Evolutionary conservation across 2,113 vertebrate genomes (phyloP).

Genomic region (Corynorhinus townsendii): DNA sequence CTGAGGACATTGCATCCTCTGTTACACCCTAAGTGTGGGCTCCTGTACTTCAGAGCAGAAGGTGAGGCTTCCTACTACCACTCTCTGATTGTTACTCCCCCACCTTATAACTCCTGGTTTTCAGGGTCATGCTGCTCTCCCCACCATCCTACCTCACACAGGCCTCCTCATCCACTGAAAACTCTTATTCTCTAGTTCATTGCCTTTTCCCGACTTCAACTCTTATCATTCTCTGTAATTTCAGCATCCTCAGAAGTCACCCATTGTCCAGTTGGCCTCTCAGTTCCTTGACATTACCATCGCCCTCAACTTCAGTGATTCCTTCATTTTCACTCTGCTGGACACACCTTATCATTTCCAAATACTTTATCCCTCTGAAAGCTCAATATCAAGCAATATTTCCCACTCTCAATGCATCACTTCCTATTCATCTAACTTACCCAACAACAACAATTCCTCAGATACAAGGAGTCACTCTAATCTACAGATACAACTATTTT

Average conservation of each 20-base stretch:
- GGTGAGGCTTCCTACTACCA: neutral
- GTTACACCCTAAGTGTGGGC: neutral
- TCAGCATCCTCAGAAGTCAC: neutral
- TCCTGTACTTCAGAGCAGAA: neutral
- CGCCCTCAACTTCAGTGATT: neutral
- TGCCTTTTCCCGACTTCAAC: neutral
- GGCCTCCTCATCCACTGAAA: neutral
- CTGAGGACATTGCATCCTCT: neutral
- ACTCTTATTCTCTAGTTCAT: neutral
- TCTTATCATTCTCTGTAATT: neutral
- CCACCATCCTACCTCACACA: fast-evolving
- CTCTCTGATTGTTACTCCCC: neutral
- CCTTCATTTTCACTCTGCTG: neutral
- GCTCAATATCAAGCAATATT: neutral
- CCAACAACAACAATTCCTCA: neutral
- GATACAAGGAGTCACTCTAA: neutral
- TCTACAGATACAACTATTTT: neutral
- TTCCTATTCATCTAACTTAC: neutral
- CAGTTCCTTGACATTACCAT: neutral
- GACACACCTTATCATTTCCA: neutral
- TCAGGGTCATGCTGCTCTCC: neutral
- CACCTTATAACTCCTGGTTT: neutral
- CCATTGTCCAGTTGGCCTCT: neutral
- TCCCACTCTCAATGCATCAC: too few relatives aligned
- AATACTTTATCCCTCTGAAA: neutral